Percentiles rank a stretch among this genome's conserved stretches.
Conservation (phyloP, 2,888 invertebrate genomes). For the Dynastes tityus region DNA sequence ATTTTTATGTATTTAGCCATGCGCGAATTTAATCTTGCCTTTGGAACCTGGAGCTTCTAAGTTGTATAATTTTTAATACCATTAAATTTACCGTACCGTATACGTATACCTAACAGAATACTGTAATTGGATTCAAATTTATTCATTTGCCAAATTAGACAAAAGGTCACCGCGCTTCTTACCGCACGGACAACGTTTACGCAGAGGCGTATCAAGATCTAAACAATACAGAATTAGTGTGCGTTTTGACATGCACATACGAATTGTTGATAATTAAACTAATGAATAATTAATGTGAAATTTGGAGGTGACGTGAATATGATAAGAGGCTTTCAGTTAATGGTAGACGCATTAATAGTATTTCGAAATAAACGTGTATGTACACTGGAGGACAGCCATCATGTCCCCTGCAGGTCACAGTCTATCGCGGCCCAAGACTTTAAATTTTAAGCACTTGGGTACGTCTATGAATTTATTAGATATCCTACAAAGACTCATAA, state of each 20-base stretch:
- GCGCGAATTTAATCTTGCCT: not conserved
- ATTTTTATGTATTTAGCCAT: not conserved
- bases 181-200: not conserved
- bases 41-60: not conserved
- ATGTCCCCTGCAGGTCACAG: no score
- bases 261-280: conserved; percentile 8
- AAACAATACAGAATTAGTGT: not conserved
- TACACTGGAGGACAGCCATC: no score
- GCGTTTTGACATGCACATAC: conserved; percentile 10
- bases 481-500: no score
- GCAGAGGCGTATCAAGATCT: not conserved
- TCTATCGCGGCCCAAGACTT: no score
- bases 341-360: no score
- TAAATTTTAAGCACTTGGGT: no score
- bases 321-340: no score
- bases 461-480: no score
- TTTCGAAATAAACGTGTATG: no score
- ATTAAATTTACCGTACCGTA: not conserved
- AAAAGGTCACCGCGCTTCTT: conserved; percentile 8
- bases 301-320: not conserved
- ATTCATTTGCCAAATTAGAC: not conserved
- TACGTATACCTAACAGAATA: not conserved
- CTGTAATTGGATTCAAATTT: not conserved
- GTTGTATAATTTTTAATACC: not conserved
- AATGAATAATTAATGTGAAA: conserved; percentile 14